Conservation (phyloP, 35 echinoderm and acorn worm genomes). For the Anneissia japonica region DNA sequence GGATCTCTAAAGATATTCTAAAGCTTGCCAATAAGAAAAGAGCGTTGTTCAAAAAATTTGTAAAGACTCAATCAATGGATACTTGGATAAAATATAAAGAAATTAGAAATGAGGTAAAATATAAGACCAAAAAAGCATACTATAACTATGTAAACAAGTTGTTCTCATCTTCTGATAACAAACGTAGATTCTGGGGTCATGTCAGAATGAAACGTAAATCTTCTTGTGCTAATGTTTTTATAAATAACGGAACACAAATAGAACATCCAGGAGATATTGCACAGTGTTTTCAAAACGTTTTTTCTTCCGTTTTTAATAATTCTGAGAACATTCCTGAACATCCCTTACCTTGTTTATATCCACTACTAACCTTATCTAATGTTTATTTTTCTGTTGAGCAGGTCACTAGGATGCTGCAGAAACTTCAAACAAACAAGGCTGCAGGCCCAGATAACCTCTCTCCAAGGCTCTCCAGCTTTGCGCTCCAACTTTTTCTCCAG, state of each 20-base stretch:
- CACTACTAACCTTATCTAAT: not conserved
- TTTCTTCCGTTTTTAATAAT: not conserved
- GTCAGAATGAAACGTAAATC: constrained; percentile 3
- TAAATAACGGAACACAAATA: not conserved
- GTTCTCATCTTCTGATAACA: constrained; percentile 14
- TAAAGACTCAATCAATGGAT: not conserved
- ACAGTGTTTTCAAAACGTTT: not conserved
- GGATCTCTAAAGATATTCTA: not conserved
- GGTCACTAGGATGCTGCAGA: not conserved
- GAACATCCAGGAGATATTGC: not conserved
- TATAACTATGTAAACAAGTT: constrained; percentile 11
- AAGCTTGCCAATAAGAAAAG: not conserved
- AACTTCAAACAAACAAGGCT: not conserved
- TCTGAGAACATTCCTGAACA: not conserved
- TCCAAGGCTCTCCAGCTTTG: not conserved
- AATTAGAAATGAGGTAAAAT: constrained; percentile 13
- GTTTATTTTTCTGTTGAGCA: not conserved
- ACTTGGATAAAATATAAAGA: constrained; percentile 12
- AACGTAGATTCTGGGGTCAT: constrained; percentile 15
- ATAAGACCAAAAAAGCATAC: constrained; percentile 8
- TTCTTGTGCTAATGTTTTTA: not conserved
- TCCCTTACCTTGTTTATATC: not conserved
- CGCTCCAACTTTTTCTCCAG: not conserved
- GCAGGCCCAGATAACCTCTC: not conserved
- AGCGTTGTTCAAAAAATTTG: not conserved